Base-by-base conservation (phyloP, 1,140 invertebrate genomes). In the Marisa cornuarietis region DNA sequence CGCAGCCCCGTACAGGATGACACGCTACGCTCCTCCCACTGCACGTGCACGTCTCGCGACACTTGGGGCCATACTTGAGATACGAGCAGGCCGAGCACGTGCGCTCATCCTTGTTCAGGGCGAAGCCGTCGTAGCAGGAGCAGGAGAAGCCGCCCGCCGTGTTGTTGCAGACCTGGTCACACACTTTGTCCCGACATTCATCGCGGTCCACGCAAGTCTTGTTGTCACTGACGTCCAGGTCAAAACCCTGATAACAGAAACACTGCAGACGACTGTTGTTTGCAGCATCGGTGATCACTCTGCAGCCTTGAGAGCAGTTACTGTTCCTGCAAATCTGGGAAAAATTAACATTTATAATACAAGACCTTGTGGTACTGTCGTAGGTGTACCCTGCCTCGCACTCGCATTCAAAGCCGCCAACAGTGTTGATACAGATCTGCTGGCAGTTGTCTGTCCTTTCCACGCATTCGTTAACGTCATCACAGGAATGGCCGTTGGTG, bases 381-480 rank as follows among this genome's bases (percentile, higher is more conserved):
- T 62, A 20, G 18, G 24, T 24, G 31, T 82, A 83, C 49, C 86
- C 86, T 18, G 26, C 58, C 31, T 77, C 69, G 76, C 86, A 87
- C 11, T 68, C 49, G 78, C 86, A 87, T 22, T 80, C 81, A 66
- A 84, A 87, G 62, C 75, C 76, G 16, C 86, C 84, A 11, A 77
- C 78, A 7, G 77, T 79, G 75, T 86, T 85, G 18, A 42, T 65
- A 76, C 86, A 87, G 52, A 83, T 83, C 72, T 91, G 90, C 58
- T 89, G 83, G 83, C 90, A 91, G 11, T 81, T 82, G 58, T 85
- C 84, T 61, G 85, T 86, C 22, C 83, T 81, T 14, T 76, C 76
- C 18, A 82, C 66, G 79, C 90, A 91, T 80, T 91, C 90, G 79
- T 91, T 87, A 14, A 91, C 83, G 81, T 91, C 90, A 89, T 61